These are phyloP conservation scores for Elegia similella DNA, from an alignment of 2,888 invertebrate genomes.

Conservation along the genomic window DNA sequence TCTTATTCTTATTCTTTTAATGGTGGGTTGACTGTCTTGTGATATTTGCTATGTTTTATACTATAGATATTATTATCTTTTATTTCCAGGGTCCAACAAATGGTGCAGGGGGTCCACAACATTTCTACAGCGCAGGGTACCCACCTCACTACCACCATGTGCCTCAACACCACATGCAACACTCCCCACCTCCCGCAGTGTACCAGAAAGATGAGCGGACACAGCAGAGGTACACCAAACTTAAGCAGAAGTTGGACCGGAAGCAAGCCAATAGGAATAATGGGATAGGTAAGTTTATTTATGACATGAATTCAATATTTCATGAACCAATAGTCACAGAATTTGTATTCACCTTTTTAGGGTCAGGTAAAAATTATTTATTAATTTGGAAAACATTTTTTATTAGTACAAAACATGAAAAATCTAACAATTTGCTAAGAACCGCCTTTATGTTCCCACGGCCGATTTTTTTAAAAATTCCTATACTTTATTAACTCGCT, in stretches of 20 bases:
- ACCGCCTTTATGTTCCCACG: no score
- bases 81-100: conserved; percentile 84
- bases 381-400: no score
- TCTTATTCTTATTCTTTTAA: no score
- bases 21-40: no score
- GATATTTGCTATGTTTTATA: no score
- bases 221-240: conserved; percentile 88
- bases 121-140: conserved; percentile 83
- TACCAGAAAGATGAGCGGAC: conserved; percentile 90
- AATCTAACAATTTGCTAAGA: no score
- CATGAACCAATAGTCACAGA: no score
- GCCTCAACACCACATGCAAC: conserved; percentile 84
- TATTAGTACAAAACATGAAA: no score
- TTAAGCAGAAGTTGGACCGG: conserved; percentile 88
- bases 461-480: no score
- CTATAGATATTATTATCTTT: conserved; percentile 5
- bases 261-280: conserved; percentile 80
- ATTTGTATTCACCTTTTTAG: no score
- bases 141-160: conserved; percentile 82
- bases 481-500: no score
- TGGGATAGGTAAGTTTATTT: conserved; percentile 74
- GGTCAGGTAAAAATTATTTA: no score
- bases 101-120: conserved; percentile 86
- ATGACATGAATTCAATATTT: neutral
- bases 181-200: conserved; percentile 83